A percentile compares a stretch with the other conserved stretches of the same genome.
Conservation (phyloP, 1,140 invertebrate species). For the Papilio glaucus region DNA sequence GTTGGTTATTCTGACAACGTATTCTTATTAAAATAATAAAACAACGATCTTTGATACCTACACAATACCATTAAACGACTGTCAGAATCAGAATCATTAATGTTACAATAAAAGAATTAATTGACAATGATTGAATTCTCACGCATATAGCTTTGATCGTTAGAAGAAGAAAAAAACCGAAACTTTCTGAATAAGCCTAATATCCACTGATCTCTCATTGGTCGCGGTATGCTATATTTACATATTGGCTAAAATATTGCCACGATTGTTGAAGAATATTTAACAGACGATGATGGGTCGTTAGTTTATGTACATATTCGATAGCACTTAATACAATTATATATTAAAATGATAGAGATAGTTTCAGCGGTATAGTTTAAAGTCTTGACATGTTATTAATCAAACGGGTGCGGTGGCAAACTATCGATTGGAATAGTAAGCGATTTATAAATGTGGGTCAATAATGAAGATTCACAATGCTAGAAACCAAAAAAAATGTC, state of each 20-base stretch:
- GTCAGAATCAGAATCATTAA: conserved; percentile 4
- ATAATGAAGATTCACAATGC: conserved; percentile 14
- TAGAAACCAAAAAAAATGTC: conserved; percentile 22
- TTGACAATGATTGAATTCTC: neutral
- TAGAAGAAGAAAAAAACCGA: neutral
- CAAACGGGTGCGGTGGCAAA: neutral
- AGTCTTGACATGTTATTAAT: neutral
- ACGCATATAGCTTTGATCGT: neutral
- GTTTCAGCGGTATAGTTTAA: too few species aligned
- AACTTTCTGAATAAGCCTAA: neutral
- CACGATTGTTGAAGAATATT: too few species aligned
- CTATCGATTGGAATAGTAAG: neutral
- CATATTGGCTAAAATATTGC: too few species aligned
- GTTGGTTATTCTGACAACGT: conserved; percentile 17
- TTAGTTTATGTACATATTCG: too few species aligned
- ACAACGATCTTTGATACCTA: neutral
- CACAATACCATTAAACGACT: conserved; percentile 14
- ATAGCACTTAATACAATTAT: too few species aligned
- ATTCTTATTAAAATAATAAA: conserved; percentile 1
- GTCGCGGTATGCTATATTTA: too few species aligned
- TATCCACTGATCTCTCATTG: too few species aligned
- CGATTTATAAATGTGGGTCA: neutral
- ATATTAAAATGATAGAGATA: too few species aligned
- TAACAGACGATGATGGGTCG: too few species aligned
- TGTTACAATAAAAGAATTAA: conserved; percentile 6